Base-by-base conservation (phyloP, 2,888 invertebrate genomes). In the Lasioglossum marginatum region DNA sequence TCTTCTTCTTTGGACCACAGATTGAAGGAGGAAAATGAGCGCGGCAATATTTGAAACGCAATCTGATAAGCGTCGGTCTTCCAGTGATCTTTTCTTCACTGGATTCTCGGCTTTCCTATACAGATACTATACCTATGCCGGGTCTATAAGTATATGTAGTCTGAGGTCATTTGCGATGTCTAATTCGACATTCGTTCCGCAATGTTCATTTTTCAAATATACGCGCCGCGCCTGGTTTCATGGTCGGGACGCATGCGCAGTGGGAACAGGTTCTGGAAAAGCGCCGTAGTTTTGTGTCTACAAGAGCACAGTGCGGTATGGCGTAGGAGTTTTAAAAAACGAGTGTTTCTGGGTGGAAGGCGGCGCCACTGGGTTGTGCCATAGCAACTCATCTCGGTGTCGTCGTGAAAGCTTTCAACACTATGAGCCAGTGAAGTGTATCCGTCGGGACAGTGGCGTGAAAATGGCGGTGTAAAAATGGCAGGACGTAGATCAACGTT, bases 401-500 rank as follows among this genome's bases (percentile, higher is more conserved):
- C 78, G 87, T 88, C 83, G 88, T 86, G 88, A 86, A 88, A 88
- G 88, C 83, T 78, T 83, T 80, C 83, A 80, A 86, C 82, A 86
- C 77, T 86, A 86, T 82, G 87, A 83, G 81, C 79, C 77, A 78
- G 85, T 81, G 85, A 88, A 82, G 82, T 90, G 87, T 82, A 81
- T 87, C 83, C 71, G 80, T 83, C 81, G 83, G 68, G 87, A 91
- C 89, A 91, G 91, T 92, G 90, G 92, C 93, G 92, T 93, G 91
- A 94, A 94, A 93, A 93, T 94, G 93, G 93, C 93, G 93, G 92
- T 89, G 92, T 93, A 93, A 94, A 68, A 94, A 96, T 96, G 96
- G 95, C 96, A 94, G 96, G 95, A 94, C 95, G 96, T 92, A 95
- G 96, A 90, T 95, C 96, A 89, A 94, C 95, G 89, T 94, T 96